Percentiles rank a stretch among this genome's conserved stretches.
These are phyloP conservation scores for Abrostola tripartita DNA, from an alignment of 2,888 invertebrate genomes.

Conservation along the genomic window DNA sequence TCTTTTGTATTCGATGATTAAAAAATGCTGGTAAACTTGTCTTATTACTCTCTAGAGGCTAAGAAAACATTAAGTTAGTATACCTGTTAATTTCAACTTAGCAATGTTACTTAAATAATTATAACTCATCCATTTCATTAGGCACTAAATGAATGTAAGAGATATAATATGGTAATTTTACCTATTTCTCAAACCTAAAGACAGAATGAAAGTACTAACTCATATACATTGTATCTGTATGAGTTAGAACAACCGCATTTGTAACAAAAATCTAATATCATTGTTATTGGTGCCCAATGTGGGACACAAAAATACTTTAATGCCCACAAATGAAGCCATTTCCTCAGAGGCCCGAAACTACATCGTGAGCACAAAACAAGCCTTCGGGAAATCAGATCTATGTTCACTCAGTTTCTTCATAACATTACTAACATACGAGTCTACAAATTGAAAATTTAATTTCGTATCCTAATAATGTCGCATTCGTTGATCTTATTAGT, in stretches of 20 bases:
- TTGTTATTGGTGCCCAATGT: slow-evolving; percentile 49
- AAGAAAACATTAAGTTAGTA: no score
- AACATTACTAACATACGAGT: slow-evolving; percentile 34
- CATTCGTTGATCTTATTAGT: no score
- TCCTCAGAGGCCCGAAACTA: slow-evolving; percentile 26
- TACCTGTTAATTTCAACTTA: no score
- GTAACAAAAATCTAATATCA: slow-evolving; percentile 46
- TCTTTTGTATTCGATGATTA: no score
- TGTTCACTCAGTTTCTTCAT: slow-evolving; percentile 41
- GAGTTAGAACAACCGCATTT: slow-evolving; percentile 27
- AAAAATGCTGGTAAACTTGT: no score
- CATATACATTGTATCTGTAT: slow-evolving; percentile 17
- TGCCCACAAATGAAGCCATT: slow-evolving; percentile 43
- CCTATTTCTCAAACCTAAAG: background rate
- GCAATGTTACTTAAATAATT: no score
- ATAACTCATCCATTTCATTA: no score
- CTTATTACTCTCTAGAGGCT: no score
- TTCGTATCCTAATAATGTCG: slow-evolving; percentile 6
- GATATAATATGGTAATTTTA: slow-evolving; percentile 7
- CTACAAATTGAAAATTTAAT: slow-evolving; percentile 32
- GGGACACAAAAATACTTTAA: slow-evolving; percentile 49
- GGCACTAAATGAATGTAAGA: background rate
- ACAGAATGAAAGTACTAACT: slow-evolving; percentile 43
- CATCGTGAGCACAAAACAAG: slow-evolving; percentile 42
- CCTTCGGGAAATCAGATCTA: slow-evolving; percentile 54